phyloP scores from a whole-genome alignment of 2,113 vertebrate genomes.

The Cheirogaleus medius region DNA sequence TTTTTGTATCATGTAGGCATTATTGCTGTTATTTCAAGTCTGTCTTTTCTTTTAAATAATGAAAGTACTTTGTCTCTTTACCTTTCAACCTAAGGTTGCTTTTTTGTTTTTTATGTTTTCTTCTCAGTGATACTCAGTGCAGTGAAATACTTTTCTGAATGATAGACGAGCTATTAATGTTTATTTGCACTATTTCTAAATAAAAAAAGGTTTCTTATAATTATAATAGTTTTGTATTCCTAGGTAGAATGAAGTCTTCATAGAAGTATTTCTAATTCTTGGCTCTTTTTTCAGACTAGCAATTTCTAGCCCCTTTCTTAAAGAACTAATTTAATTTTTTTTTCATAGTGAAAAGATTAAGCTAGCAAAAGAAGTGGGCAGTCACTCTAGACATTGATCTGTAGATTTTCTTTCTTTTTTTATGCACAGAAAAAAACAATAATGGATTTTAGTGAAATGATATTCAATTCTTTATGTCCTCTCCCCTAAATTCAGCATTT shows the following conservation, averaged over 20 bases:
- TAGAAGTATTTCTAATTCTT: conserved; percentile 41
- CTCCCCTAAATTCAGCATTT: neutral
- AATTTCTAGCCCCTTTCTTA: conserved; percentile 33
- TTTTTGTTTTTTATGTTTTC: conserved; percentile 25
- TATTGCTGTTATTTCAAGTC: neutral
- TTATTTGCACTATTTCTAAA: conserved; percentile 36
- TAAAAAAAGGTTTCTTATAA: neutral
- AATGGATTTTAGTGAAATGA: conserved; percentile 39
- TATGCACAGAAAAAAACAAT: neutral
- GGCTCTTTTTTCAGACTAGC: conserved; percentile 8
- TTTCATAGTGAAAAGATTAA: conserved; percentile 38
- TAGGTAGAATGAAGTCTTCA: neutral
- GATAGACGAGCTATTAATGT: conserved; percentile 25
- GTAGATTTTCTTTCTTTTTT: conserved; percentile 31
- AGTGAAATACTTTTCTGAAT: neutral
- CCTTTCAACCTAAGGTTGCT: conserved; percentile 25
- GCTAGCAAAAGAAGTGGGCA: conserved; percentile 14
- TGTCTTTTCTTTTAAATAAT: neutral
- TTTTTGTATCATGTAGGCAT: conserved; percentile 42
- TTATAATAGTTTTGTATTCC: conserved; percentile 45
- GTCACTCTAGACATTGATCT: neutral
- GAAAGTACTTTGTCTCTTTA: conserved; percentile 46
- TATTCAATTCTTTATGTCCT: neutral
- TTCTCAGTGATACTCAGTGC: neutral
- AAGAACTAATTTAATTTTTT: conserved; percentile 58